phyloP scores from a whole-genome alignment of 2,888 invertebrate genomes.

The Epinotia bilunana region DNA sequence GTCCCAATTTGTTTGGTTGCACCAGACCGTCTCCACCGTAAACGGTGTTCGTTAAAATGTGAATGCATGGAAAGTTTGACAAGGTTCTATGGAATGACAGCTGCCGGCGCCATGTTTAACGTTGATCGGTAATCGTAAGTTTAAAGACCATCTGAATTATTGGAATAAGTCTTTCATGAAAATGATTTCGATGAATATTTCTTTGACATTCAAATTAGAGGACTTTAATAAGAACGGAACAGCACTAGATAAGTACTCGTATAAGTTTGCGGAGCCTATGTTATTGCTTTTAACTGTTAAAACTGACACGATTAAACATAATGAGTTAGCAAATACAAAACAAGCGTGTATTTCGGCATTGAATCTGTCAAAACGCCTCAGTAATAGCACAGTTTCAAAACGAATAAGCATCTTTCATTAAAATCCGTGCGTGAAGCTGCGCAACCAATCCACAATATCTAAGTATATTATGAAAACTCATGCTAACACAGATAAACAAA shows the following conservation, averaged over 20 bases:
- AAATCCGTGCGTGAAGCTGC: constrained; percentile 23
- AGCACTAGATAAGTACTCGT: too few relatives aligned
- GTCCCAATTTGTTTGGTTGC: too few relatives aligned
- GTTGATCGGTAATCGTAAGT: too few relatives aligned
- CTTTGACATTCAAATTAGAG: not conserved
- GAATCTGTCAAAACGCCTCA: constrained; percentile 4
- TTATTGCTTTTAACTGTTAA: not conserved
- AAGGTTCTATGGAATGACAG: too few relatives aligned
- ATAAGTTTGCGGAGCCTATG: not conserved
- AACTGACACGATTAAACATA: not conserved
- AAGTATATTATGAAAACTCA: constrained; percentile 9
- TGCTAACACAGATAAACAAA: constrained; percentile 31
- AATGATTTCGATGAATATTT: not conserved
- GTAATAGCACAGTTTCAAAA: constrained; percentile 16
- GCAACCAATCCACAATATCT: constrained; percentile 2
- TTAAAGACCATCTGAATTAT: too few relatives aligned
- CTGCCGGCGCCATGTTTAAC: too few relatives aligned
- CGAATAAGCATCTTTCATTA: constrained; percentile 18
- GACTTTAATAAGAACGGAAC: not conserved
- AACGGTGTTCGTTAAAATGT: too few relatives aligned
- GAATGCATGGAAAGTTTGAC: too few relatives aligned
- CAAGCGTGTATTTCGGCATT: not conserved
- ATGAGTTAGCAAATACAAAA: not conserved
- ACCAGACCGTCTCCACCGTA: too few relatives aligned
- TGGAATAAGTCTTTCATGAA: not conserved